A percentile compares a stretch with the other conserved stretches of the same genome.
Evolutionary conservation across 2,888 invertebrate species (phyloP).

Genomic region (Galerucella pusilla): DNA sequence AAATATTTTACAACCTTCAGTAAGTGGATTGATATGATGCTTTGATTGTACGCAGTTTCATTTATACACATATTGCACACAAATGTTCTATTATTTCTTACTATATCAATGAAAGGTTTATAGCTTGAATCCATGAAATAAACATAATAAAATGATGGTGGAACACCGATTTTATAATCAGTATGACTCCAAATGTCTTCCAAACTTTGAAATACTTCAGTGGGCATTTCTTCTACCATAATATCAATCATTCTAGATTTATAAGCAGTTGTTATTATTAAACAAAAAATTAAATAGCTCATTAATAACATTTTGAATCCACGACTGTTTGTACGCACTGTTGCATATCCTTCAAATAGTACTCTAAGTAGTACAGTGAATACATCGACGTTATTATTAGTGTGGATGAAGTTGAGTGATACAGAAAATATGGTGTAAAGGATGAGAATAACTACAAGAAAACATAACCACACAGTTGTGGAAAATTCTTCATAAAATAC

Average conservation of each 20-base stretch:
- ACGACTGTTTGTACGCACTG: not conserved
- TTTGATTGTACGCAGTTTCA: no score
- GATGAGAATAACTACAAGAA: not conserved
- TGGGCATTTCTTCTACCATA: not conserved
- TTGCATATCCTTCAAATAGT: not conserved
- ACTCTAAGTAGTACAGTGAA: not conserved
- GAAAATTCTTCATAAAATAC: constrained; percentile 5
- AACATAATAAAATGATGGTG: no score
- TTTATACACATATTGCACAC: no score
- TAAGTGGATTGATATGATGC: no score
- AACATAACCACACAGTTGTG: not conserved
- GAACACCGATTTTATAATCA: not conserved
- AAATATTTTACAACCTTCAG: no score
- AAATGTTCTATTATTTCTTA: not conserved
- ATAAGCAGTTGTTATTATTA: not conserved
- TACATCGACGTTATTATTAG: not conserved
- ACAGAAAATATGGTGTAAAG: not conserved
- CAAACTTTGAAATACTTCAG: not conserved
- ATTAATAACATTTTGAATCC: not conserved
- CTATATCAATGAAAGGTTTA: not conserved
- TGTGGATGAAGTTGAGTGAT: not conserved
- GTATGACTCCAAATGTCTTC: not conserved
- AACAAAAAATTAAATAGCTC: not conserved
- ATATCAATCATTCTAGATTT: not conserved
- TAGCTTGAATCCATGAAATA: not conserved